These are phyloP conservation scores for Plecotus auritus DNA, from an alignment of 2,113 vertebrate genomes.

Conservation along the genomic window DNA sequence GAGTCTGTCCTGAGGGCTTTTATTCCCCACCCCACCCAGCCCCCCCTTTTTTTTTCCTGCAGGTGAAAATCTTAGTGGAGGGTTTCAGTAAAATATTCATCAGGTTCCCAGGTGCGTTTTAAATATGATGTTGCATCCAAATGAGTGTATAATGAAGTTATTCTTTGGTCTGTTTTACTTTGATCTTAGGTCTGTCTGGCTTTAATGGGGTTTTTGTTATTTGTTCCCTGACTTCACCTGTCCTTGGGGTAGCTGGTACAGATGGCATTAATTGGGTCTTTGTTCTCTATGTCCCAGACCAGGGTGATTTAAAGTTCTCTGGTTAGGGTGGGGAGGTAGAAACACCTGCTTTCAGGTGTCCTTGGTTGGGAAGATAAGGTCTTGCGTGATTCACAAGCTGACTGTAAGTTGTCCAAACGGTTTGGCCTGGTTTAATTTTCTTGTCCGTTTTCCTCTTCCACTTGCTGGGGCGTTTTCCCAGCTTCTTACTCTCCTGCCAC, in stretches of 20 bases:
- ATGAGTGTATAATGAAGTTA: not conserved
- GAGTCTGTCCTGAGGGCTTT: not conserved
- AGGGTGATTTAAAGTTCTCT: not conserved
- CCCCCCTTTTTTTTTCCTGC: not conserved
- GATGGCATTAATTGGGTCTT: not conserved
- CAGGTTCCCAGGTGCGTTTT: not conserved
- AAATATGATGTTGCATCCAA: not conserved
- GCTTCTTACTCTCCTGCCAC: no score
- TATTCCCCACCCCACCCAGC: not conserved
- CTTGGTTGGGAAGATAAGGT: not conserved
- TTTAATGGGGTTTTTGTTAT: not conserved
- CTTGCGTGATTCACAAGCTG: not conserved
- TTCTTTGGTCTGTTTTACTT: not conserved
- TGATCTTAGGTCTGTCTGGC: not conserved
- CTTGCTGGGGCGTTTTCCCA: not conserved
- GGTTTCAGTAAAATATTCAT: not conserved
- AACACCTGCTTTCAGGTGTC: not conserved
- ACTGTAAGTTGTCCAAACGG: not conserved
- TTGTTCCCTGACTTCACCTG: not conserved
- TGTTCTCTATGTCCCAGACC: not conserved
- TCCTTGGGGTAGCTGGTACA: no score
- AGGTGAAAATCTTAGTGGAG: not conserved
- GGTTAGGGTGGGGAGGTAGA: no score
- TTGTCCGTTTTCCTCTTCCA: not conserved
- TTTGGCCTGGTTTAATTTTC: not conserved